These are phyloP conservation scores for Tuta absoluta DNA, from an alignment of 2,888 invertebrate genomes.

Conservation along the genomic window DNA sequence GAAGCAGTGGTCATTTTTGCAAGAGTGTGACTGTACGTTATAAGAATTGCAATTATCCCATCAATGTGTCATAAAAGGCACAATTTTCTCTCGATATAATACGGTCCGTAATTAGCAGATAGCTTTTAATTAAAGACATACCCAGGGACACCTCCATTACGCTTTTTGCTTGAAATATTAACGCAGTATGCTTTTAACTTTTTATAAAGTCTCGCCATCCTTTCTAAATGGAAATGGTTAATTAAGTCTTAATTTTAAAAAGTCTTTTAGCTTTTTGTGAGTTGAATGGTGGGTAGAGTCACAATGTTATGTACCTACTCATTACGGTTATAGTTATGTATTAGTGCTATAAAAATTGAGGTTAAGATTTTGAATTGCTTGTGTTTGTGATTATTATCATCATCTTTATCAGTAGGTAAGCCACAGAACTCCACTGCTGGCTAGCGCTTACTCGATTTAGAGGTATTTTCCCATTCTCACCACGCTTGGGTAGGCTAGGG, in stretches of 20 bases:
- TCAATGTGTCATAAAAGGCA: slow-evolving; percentile 38
- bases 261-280: slow-evolving; percentile 23
- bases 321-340: no score
- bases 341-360: no score
- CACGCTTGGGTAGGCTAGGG: no score
- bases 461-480: no score
- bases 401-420: no score
- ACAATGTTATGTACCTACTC: neutral
- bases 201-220: slow-evolving; percentile 44
- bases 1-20: neutral
- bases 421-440: no score
- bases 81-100: slow-evolving; percentile 34
- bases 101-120: slow-evolving; percentile 41
- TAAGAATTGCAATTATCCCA: slow-evolving; percentile 39
- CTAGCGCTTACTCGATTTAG: no score
- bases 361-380: no score
- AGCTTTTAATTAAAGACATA: slow-evolving; percentile 49
- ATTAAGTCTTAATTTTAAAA: slow-evolving; percentile 37
- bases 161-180: slow-evolving; percentile 31
- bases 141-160: slow-evolving; percentile 45
- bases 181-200: slow-evolving; percentile 47
- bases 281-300: slow-evolving; percentile 13
- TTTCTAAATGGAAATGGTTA: slow-evolving; percentile 50
- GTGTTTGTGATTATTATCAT: no score
- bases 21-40: neutral